Evolutionary conservation across 2,113 vertebrate genomes (phyloP).

Genomic region (Lagopus muta): DNA sequence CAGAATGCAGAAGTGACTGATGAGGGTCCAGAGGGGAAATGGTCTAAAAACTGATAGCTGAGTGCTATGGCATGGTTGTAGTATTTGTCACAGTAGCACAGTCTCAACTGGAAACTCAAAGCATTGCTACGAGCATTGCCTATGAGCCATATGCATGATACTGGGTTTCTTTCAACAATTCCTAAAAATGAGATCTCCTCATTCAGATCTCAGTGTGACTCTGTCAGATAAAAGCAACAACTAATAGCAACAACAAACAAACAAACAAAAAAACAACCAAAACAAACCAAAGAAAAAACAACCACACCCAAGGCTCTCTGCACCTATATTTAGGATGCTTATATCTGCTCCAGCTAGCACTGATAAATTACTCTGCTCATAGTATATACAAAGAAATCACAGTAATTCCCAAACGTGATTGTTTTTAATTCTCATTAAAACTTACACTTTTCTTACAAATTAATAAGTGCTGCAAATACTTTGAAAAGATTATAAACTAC

Average conservation of each 20-base stretch:
- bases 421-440: conserved; percentile 30
- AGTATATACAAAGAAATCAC: neutral
- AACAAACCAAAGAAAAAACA: neutral
- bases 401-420: neutral
- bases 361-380: neutral
- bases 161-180: neutral
- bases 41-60: neutral
- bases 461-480: neutral
- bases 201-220: neutral
- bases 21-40: neutral
- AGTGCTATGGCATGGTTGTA: neutral
- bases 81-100: neutral
- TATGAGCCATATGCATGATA: neutral
- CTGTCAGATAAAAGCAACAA: neutral
- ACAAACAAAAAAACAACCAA: neutral
- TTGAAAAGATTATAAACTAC: neutral
- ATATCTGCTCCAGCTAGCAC: neutral
- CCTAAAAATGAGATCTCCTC: neutral
- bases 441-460: neutral
- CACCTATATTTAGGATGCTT: neutral
- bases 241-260: neutral
- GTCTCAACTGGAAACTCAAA: neutral
- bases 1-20: neutral
- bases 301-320: neutral
- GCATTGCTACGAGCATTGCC: neutral